phyloP scores from a whole-genome alignment of 2,113 vertebrate genomes.

The Sterna hirundo region DNA sequence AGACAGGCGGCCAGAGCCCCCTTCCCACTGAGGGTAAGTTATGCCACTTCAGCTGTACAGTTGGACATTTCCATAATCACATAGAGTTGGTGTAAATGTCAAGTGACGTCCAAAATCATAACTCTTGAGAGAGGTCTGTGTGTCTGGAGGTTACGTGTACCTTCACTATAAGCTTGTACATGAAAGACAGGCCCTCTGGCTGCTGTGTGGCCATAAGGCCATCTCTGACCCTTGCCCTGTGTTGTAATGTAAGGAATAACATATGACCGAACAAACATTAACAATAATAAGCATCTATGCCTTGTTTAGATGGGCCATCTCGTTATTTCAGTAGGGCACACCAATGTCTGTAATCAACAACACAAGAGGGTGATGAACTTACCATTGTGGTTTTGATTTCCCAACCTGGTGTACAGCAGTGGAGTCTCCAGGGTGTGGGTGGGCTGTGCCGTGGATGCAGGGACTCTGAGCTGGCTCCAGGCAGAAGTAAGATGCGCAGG shows the following conservation, averaged over 20 bases:
- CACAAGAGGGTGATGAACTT: not conserved
- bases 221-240: not conserved
- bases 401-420: not conserved
- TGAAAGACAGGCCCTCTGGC: not conserved
- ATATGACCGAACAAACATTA: fast-evolving
- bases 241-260: not conserved
- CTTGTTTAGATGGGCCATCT: not conserved
- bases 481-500: not conserved
- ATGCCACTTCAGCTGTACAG: not conserved
- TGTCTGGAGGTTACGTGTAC: not conserved
- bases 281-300: not conserved
- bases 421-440: not conserved
- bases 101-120: not conserved
- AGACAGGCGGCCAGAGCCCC: not conserved
- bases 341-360: not conserved
- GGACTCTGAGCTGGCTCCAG: not conserved
- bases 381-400: not conserved
- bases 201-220: not conserved
- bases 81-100: not conserved
- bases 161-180: not conserved
- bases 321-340: not conserved
- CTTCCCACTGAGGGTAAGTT: not conserved
- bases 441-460: not conserved
- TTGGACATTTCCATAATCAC: not conserved
- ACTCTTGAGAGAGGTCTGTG: not conserved